Evolutionary conservation across 2,888 invertebrate genomes (phyloP).

Genomic region (Neuroscelio doddi): DNA sequence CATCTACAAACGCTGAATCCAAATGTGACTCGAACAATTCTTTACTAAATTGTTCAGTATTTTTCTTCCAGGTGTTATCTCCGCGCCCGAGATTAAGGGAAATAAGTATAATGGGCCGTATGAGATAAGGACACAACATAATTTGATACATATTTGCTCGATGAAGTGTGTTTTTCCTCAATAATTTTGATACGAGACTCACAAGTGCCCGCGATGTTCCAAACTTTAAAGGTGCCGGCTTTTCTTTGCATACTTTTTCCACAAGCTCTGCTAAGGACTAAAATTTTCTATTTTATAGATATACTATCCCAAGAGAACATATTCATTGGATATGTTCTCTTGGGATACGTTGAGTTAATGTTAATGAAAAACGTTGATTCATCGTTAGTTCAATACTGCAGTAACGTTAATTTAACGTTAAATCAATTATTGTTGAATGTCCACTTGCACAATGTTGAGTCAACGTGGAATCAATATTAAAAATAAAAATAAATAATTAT

Average conservation of each 20-base stretch:
- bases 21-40: conserved; percentile 41
- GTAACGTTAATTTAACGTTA: too few relatives aligned
- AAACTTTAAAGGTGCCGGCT: conserved; percentile 46
- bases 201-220: conserved; percentile 46
- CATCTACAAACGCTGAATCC: neutral
- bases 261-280: conserved; percentile 50
- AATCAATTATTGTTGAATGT: too few relatives aligned
- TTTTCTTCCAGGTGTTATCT: conserved; percentile 16
- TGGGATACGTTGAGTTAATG: too few relatives aligned
- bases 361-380: too few relatives aligned
- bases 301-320: too few relatives aligned
- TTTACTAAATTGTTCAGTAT: conserved; percentile 24
- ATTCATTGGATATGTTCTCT: too few relatives aligned
- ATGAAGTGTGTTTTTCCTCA: conserved; percentile 51
- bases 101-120: conserved; percentile 52
- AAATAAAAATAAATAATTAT: too few relatives aligned
- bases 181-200: conserved; percentile 61
- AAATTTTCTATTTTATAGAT: too few relatives aligned
- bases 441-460: too few relatives aligned
- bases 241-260: conserved; percentile 44
- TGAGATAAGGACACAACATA: conserved; percentile 59
- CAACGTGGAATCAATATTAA: too few relatives aligned
- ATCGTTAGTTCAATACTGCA: too few relatives aligned
- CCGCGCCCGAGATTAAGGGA: conserved; percentile 60
- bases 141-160: conserved; percentile 61